Percentiles rank a stretch among this genome's conserved stretches.
These are phyloP conservation scores for Neodon shergylaensis DNA, from an alignment of 2,113 vertebrate species.

Conservation along the genomic window DNA sequence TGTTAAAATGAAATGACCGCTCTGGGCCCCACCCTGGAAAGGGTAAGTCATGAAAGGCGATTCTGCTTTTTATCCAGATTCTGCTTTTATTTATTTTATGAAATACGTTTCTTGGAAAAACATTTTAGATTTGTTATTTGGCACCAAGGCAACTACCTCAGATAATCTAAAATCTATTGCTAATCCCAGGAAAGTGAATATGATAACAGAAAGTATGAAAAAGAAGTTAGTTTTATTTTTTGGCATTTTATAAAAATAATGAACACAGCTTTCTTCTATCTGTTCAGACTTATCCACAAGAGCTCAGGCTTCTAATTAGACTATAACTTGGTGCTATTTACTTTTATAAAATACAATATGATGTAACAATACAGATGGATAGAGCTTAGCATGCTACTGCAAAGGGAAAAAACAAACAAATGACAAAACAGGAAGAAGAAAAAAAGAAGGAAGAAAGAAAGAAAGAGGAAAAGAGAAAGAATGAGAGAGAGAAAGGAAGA, in stretches of 20 bases:
- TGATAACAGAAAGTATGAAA: conserved; percentile 17
- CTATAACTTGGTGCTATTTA: neutral
- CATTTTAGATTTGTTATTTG: conserved; percentile 25
- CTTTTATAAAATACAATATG: conserved; percentile 46
- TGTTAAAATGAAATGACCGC: neutral
- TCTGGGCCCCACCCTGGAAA: neutral
- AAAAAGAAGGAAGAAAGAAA: neutral
- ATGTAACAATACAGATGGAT: neutral
- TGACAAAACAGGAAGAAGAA: neutral
- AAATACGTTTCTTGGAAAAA: neutral
- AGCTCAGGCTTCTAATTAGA: neutral
- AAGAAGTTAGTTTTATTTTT: conserved; percentile 3
- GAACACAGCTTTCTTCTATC: neutral
- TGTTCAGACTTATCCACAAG: conserved; percentile 8
- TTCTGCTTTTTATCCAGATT: neutral
- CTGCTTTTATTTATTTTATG: neutral
- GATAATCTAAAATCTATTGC: neutral
- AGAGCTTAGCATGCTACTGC: neutral
- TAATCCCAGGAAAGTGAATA: conserved; percentile 37
- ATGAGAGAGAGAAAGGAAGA: no score
- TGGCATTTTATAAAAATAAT: neutral
- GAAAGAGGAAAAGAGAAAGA: neutral
- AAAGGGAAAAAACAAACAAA: neutral
- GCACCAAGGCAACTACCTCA: neutral
- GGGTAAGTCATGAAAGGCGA: neutral